A percentile compares a stretch with the other conserved stretches of the same genome.
Conservation (phyloP, 2,113 vertebrate genomes). For the Lophura nycthemera region DNA sequence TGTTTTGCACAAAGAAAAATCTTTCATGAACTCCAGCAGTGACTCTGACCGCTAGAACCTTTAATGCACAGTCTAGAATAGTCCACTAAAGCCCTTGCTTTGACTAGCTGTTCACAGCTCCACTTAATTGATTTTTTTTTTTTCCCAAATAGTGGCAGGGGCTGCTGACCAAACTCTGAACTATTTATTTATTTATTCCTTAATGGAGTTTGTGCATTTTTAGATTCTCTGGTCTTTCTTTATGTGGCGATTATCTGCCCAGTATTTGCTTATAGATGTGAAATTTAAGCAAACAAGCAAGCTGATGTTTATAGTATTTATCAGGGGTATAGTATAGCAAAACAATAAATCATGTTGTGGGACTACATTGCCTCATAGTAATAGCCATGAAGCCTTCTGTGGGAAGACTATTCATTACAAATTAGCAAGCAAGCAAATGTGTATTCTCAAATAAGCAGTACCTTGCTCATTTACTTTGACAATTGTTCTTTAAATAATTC, state of each 20-base stretch:
- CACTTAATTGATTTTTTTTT: constrained; percentile 1
- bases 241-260: not conserved
- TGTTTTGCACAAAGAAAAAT: constrained; percentile 5
- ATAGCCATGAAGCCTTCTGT: constrained; percentile 13
- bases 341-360: not conserved
- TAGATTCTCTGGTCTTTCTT: not conserved
- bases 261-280: not conserved
- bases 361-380: constrained; percentile 33
- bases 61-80: not conserved
- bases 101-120: not conserved
- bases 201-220: not conserved
- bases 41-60: not conserved
- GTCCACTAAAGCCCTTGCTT: not conserved
- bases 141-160: not conserved
- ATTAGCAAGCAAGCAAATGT: constrained; percentile 26
- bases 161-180: not conserved
- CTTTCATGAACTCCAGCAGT: not conserved
- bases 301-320: not conserved
- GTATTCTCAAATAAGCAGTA: not conserved
- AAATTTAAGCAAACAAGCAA: not conserved
- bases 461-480: constrained; percentile 9
- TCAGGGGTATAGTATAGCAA: constrained; percentile 7
- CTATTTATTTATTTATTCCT: not conserved
- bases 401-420: constrained; percentile 14
- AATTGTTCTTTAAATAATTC: constrained; percentile 63